phyloP scores from a whole-genome alignment of 2,797 vertebrate genomes.

The Hapalemur alaotrensis region DNA sequence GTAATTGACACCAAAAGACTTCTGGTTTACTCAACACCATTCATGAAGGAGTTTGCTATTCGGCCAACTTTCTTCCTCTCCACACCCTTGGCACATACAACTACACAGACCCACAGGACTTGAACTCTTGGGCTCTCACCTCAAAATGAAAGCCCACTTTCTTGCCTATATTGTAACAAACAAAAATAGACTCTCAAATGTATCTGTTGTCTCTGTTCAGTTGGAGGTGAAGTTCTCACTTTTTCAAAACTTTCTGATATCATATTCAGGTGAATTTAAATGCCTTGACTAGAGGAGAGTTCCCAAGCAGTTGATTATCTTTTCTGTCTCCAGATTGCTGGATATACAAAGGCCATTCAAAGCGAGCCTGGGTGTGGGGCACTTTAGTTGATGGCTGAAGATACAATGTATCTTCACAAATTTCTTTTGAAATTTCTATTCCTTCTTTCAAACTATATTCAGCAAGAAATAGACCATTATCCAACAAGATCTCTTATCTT shows the following conservation, averaged over 20 bases:
- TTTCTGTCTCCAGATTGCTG: neutral
- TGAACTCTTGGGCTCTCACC: neutral
- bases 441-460: neutral
- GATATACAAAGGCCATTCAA: neutral
- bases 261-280: neutral
- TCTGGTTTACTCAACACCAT: neutral
- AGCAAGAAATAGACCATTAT: neutral
- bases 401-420: neutral
- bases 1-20: too few relatives aligned
- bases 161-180: neutral
- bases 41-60: neutral
- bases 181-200: neutral
- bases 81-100: neutral
- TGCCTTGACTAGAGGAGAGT: neutral
- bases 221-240: neutral
- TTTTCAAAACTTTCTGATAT: neutral
- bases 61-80: neutral
- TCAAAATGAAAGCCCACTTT: neutral
- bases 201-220: neutral
- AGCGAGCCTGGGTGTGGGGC: fast-evolving
- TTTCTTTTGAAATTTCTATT: neutral
- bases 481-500: neutral
- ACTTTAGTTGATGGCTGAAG: neutral
- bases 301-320: neutral
- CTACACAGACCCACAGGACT: too few relatives aligned